A percentile compares a stretch with the other conserved stretches of the same genome.
Conservation (phyloP, 2,113 vertebrate species). For the Pelodiscus sinensis region DNA sequence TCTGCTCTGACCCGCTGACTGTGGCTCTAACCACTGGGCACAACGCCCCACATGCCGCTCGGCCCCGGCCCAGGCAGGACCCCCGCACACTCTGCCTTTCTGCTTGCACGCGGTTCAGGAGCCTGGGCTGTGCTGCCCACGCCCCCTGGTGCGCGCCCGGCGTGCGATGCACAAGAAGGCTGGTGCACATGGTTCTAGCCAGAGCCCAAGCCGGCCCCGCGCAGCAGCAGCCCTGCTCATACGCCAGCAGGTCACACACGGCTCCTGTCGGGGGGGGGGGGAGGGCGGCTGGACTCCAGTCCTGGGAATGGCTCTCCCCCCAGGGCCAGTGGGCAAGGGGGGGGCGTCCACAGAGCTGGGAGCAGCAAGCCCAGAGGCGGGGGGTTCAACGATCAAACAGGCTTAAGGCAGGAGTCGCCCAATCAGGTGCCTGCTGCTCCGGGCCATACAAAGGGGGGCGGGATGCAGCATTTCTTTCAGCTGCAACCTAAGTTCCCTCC, state of each 20-base stretch:
- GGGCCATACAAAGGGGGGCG: not conserved
- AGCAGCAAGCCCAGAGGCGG: not conserved
- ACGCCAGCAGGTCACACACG: not conserved
- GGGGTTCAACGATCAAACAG: not conserved
- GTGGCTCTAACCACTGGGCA: not conserved
- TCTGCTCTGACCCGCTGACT: not conserved
- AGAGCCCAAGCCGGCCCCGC: not conserved
- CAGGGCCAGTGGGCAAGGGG: not conserved
- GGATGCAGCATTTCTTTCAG: not conserved
- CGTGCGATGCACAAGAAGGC: not conserved
- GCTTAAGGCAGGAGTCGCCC: not conserved
- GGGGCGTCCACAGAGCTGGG: not conserved
- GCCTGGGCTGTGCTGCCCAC: not conserved
- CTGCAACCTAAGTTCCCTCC: not conserved
- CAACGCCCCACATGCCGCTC: fast-evolving
- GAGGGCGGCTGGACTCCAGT: not conserved
- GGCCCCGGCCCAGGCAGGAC: not conserved
- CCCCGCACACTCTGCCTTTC: not conserved
- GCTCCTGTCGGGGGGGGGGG: no score
- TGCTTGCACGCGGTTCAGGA: not conserved
- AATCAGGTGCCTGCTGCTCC: not conserved
- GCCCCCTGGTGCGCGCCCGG: not conserved
- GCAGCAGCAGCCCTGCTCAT: not conserved
- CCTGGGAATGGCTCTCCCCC: not conserved
- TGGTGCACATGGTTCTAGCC: not conserved